phyloP scores from a whole-genome alignment of 2,888 invertebrate species.

The Mesorhabditis spiculigera region DNA sequence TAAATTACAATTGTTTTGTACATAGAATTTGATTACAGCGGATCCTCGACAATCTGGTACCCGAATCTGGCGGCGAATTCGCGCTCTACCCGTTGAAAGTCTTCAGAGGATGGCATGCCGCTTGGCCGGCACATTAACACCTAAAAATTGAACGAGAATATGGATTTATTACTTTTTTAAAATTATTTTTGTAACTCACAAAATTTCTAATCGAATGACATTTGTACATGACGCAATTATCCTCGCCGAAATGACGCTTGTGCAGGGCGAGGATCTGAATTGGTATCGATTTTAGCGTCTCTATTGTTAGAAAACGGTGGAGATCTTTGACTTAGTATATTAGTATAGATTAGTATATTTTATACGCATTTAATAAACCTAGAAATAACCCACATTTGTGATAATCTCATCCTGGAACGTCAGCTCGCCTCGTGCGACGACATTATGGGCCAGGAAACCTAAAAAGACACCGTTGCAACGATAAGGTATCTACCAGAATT shows the following conservation, averaged over 20 bases:
- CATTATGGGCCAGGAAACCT: conserved; percentile 1
- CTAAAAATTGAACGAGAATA: not conserved
- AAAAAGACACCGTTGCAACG: not conserved
- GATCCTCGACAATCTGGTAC: not conserved
- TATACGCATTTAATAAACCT: too few species aligned
- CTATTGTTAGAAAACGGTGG: not conserved
- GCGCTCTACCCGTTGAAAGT: not conserved
- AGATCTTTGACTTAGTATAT: too few species aligned
- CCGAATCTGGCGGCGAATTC: not conserved
- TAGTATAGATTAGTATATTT: too few species aligned
- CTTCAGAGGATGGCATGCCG: not conserved
- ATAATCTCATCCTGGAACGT: not conserved
- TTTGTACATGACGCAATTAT: not conserved
- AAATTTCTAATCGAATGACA: conserved; percentile 1
- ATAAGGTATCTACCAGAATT: too few species aligned
- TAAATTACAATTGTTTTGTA: too few species aligned
- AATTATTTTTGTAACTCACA: not conserved
- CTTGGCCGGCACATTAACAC: not conserved
- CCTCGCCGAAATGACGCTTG: not conserved
- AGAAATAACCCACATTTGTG: not conserved
- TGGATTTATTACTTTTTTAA: too few species aligned
- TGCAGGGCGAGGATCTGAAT: not conserved
- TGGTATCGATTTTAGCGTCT: not conserved
- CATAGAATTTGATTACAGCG: not conserved
- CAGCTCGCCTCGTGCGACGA: not conserved